Evolutionary conservation across 1,140 invertebrate genomes (phyloP).

Genomic region (Helicoverpa zea): DNA sequence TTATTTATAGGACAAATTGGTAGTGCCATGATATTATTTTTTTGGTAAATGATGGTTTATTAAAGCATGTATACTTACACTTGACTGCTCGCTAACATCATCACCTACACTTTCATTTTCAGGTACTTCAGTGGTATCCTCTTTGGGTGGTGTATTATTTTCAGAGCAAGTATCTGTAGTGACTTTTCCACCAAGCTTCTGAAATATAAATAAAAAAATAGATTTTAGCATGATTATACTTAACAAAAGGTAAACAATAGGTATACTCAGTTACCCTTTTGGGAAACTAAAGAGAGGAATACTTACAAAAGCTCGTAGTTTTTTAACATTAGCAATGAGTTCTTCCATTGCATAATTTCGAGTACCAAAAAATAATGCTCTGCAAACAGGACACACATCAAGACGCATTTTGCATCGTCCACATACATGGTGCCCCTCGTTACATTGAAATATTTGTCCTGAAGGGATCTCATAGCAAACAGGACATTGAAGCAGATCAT

Average conservation of each 20-base stretch:
- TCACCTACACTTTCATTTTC: conserved; percentile 59
- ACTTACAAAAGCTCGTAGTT: conserved; percentile 79
- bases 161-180: conserved; percentile 67
- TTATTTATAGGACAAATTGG: too few relatives aligned
- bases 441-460: conserved; percentile 84
- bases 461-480: conserved; percentile 84
- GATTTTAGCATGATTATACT: neutral
- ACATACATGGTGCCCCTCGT: conserved; percentile 85
- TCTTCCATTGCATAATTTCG: conserved; percentile 85
- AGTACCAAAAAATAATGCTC: conserved; percentile 80
- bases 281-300: conserved; percentile 13
- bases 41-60: conserved; percentile 27
- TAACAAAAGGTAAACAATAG: neutral
- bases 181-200: conserved; percentile 75
- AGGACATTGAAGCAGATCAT: conserved; percentile 84
- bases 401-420: conserved; percentile 80
- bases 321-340: conserved; percentile 82
- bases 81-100: conserved; percentile 37
- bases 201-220: conserved; percentile 41
- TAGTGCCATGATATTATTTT: too few relatives aligned
- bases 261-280: neutral
- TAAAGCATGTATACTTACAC: conserved; percentile 28
- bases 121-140: conserved; percentile 60
- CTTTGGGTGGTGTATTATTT: conserved; percentile 65
- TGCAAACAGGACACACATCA: conserved; percentile 81